phyloP scores from a whole-genome alignment of 92 coral and sea anemone species.

The Phenganax stokvisi region DNA sequence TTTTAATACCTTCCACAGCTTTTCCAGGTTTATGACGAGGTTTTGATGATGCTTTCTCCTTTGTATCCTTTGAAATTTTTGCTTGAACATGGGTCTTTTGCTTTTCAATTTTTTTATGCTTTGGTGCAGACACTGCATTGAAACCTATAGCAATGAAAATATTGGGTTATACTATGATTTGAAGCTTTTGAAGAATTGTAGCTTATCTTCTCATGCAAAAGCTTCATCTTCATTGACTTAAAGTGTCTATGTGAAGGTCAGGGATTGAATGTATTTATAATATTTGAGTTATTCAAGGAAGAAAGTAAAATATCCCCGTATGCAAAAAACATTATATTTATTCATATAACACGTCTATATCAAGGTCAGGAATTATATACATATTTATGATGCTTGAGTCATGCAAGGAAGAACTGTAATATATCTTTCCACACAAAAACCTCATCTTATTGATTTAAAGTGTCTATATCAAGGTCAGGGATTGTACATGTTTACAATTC shows the following conservation, averaged over 20 bases:
- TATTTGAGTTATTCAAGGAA: too few relatives aligned
- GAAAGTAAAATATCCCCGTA: too few relatives aligned
- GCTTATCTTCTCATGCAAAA: too few relatives aligned
- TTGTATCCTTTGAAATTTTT: constrained; percentile 6
- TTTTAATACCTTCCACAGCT: constrained; percentile 4
- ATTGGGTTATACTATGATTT: neutral
- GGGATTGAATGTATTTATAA: too few relatives aligned
- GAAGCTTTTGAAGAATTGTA: neutral
- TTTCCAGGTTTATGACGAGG: constrained; percentile 29
- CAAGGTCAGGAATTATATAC: too few relatives aligned
- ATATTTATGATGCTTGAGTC: neutral
- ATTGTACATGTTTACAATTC: neutral
- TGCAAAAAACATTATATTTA: too few relatives aligned
- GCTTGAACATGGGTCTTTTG: neutral
- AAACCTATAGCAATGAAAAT: constrained; percentile 1
- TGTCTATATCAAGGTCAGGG: neutral
- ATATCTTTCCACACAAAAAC: neutral
- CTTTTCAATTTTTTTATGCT: constrained; percentile 19
- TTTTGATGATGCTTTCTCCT: constrained; percentile 3
- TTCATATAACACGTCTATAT: too few relatives aligned
- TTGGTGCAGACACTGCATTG: constrained; percentile 22
- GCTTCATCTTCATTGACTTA: too few relatives aligned
- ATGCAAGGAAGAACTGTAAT: neutral
- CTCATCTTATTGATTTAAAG: neutral
- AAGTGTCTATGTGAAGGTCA: too few relatives aligned